Percentiles rank a stretch among this genome's conserved stretches.
phyloP scores from a whole-genome alignment of 2,888 invertebrate genomes.

The Nezara viridula region DNA sequence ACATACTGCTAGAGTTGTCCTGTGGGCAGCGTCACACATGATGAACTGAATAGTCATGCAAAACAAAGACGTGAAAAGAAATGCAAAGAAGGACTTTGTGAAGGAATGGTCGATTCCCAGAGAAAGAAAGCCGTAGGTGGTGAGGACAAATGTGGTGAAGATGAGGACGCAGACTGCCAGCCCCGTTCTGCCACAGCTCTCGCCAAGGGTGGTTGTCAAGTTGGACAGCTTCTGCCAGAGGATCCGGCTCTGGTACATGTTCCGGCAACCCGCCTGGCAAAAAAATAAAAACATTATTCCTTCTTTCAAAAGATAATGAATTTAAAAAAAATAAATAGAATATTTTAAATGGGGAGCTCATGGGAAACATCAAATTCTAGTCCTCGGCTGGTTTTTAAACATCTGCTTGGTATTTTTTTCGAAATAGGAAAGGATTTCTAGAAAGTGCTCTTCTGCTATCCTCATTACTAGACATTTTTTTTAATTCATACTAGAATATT shows the following conservation, averaged over 20 bases:
- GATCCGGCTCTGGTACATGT: constrained; percentile 1
- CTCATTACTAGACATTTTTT: too few species aligned
- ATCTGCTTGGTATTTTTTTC: too few species aligned
- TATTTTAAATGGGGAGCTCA: too few species aligned
- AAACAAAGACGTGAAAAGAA: neutral
- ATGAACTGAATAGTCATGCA: neutral
- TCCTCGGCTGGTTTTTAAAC: too few species aligned
- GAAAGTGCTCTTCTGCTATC: too few species aligned
- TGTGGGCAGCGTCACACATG: constrained; percentile 26
- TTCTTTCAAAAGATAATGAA: neutral
- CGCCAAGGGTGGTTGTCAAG: neutral
- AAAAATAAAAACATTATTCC: neutral
- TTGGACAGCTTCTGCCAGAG: constrained; percentile 15
- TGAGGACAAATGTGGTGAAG: constrained; percentile 18
- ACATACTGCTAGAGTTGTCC: constrained; percentile 15
- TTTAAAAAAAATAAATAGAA: too few species aligned
- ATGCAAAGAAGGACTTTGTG: neutral
- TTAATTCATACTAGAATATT: too few species aligned
- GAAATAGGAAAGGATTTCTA: too few species aligned
- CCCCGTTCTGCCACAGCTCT: neutral
- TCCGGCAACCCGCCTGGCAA: neutral
- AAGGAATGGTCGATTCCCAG: neutral
- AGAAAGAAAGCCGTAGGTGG: neutral
- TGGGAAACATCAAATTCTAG: too few species aligned
- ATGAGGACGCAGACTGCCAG: neutral